A percentile compares a stretch with the other conserved stretches of the same genome.
Conservation (phyloP, 1,140 invertebrate species). For the Lycorma delicatula region DNA sequence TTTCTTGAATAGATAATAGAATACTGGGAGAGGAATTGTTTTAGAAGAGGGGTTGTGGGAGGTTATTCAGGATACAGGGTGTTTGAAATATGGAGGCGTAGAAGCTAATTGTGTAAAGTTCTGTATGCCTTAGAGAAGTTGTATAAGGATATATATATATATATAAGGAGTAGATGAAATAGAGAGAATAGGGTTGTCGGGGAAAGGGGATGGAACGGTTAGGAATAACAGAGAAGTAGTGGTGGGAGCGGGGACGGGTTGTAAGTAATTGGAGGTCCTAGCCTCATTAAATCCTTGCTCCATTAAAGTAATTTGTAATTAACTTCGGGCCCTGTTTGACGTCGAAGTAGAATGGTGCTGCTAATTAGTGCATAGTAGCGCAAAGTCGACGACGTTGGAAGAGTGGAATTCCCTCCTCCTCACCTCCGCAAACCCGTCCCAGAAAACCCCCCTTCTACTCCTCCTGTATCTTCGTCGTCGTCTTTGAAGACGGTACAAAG, state of each 20-base stretch:
- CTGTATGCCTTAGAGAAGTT: no score
- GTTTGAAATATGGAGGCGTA: constrained; percentile 8
- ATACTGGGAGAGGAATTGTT: background rate
- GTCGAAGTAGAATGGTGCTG: background rate
- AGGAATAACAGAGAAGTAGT: background rate
- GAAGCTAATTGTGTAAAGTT: constrained; percentile 4
- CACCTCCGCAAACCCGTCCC: no score
- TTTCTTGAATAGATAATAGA: no score
- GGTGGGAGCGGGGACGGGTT: constrained; percentile 1
- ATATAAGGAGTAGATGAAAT: no score
- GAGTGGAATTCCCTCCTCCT: background rate
- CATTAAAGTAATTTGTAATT: constrained; percentile 34
- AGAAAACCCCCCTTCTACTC: no score
- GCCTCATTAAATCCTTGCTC: constrained; percentile 33
- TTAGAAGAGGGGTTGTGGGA: background rate
- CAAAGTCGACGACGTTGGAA: background rate
- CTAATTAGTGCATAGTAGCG: background rate
- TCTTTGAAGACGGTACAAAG: background rate
- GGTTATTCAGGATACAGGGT: constrained; percentile 36
- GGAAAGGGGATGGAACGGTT: background rate
- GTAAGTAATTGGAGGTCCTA: constrained; percentile 27
- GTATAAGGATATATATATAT: no score
- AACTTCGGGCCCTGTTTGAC: constrained; percentile 26
- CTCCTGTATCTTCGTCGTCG: background rate
- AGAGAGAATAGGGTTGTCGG: no score